Evolutionary conservation across 2,888 invertebrate genomes (phyloP), one percentile per base, ranked within the genome.

Genomic region (Orgyia antiqua): DNA sequence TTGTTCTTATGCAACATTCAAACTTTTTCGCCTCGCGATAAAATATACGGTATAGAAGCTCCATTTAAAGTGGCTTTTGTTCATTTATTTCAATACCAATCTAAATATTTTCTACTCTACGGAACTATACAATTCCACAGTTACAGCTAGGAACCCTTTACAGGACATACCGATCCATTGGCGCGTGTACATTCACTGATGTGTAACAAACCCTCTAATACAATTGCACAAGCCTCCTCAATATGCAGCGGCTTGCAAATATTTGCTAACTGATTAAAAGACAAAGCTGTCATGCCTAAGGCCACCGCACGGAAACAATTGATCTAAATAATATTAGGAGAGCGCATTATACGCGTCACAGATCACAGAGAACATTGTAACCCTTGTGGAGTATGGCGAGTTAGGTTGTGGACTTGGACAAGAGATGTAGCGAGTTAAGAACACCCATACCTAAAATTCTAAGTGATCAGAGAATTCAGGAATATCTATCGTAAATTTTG

Each of bases 221-320:
- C 80, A 83, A 84, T 84, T 84, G 73, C 82, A 78, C 83, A 83
- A 31, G 50, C 51, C 68, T 79, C 62, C 79, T 80, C 80, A 76
- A 79, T 78, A 80, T 79, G 80, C 80, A 74, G 52, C 57, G 56
- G 30, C 45, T 55, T 54, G 53, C 59, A 77, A 77, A 83, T 79
- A 75, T 84, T 82, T 78, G 80, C 68, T 53, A 60, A 71, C 73
- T 83, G 83, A 83, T 83, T 82, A 83, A 82, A 84, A 82, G 80
- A 77, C 72, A 77, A 72, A 71, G 75, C 74, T 72, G 77, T 77
- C 78, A 51, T 70, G 73, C 73, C 70, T 39, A 51, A 45, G 65
- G 71, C 69, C 51, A 62, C 70, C 68, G 66, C 71, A 62, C 55
- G 67, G 69, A 66, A 72, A 67, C 73, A 69, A 71, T 69, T 61